phyloP scores from a whole-genome alignment of 2,888 invertebrate genomes.

The Peribatodes rhomboidaria region DNA sequence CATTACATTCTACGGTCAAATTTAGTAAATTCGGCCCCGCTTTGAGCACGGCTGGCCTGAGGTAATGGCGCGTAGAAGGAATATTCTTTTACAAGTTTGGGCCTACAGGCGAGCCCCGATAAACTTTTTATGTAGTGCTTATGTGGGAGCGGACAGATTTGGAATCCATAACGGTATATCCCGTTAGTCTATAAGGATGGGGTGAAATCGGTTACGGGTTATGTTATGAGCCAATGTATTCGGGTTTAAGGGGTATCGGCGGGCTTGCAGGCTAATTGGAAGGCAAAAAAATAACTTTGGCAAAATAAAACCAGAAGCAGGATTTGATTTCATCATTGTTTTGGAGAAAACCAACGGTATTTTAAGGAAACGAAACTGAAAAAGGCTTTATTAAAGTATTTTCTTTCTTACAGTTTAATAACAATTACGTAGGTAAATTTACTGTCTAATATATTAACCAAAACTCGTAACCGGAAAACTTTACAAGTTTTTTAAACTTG shows the following conservation, averaged over 20 bases:
- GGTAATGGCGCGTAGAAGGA: slow-evolving; percentile 78
- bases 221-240: slow-evolving; percentile 30
- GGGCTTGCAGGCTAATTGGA: slow-evolving; percentile 13
- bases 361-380: too few species aligned
- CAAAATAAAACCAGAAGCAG: too few species aligned
- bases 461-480: too few species aligned
- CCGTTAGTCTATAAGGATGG: slow-evolving; percentile 42
- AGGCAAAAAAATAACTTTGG: not conserved
- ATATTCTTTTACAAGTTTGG: slow-evolving; percentile 76
- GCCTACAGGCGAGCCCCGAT: slow-evolving; percentile 72
- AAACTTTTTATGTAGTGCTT: slow-evolving; percentile 83
- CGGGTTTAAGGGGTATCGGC: slow-evolving; percentile 22
- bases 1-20: not conserved
- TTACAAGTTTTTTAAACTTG: too few species aligned
- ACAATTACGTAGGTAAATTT: too few species aligned
- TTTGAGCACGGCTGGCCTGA: slow-evolving; percentile 43
- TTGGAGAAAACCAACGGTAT: too few species aligned
- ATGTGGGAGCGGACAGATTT: slow-evolving; percentile 72
- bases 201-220: slow-evolving; percentile 42
- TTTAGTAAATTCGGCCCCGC: not conserved
- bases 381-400: too few species aligned
- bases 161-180: slow-evolving; percentile 64
- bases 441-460: too few species aligned
- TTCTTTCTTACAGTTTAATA: too few species aligned
- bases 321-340: too few species aligned